phyloP scores from a whole-genome alignment of 2,888 invertebrate genomes.

The Geotrupes spiniger region DNA sequence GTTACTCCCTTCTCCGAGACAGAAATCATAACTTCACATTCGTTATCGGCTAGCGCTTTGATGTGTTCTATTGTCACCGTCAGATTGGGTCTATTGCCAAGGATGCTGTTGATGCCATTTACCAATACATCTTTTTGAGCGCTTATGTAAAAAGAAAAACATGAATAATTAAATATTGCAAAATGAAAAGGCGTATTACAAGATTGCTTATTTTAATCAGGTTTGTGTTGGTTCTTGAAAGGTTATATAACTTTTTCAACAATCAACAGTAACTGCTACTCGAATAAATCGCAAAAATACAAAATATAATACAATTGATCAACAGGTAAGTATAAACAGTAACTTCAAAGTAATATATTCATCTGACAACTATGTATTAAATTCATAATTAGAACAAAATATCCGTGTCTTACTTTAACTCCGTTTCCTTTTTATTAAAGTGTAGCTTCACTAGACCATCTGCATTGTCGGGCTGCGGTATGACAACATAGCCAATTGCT shows the following conservation, averaged over 20 bases:
- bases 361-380: too few relatives aligned
- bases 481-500: conserved; percentile 87
- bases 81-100: conserved; percentile 84
- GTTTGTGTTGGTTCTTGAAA: too few relatives aligned
- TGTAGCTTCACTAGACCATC: conserved; percentile 86
- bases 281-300: too few relatives aligned
- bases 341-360: too few relatives aligned
- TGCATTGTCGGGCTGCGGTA: conserved; percentile 84
- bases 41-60: conserved; percentile 74
- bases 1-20: conserved; percentile 69
- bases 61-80: conserved; percentile 74
- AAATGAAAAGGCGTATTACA: not conserved
- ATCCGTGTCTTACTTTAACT: conserved; percentile 74
- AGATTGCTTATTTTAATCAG: too few relatives aligned
- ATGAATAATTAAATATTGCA: not conserved
- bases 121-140: conserved; percentile 68
- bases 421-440: conserved; percentile 78
- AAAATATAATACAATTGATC: too few relatives aligned
- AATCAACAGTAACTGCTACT: too few relatives aligned
- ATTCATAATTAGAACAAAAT: too few relatives aligned
- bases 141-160: conserved; percentile 4
- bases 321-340: too few relatives aligned
- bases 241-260: too few relatives aligned
- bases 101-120: conserved; percentile 63
- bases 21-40: conserved; percentile 70